Base-by-base conservation (phyloP, 1,140 invertebrate species). In the Tetramorium alpestre region DNA sequence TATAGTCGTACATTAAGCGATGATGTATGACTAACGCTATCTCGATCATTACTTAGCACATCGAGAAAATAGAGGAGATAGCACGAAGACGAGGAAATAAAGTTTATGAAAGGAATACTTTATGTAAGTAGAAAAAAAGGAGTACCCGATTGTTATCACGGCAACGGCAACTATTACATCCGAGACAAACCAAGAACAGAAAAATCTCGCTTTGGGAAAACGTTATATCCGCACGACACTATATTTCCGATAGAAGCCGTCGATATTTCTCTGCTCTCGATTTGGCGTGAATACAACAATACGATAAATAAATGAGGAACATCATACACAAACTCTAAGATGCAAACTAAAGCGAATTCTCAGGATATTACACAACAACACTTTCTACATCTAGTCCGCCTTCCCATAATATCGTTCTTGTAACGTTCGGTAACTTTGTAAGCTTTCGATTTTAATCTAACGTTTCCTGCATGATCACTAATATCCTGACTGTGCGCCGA, bases 341-440 rank as follows among this genome's bases (percentile, higher is more conserved):
- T 62, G 18, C n/a, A 62, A 10, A 49, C 11, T 75, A 85, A 76
- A 25, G 16, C 18, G 44, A 16, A 7, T 54, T 10, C 47, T 94
- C 85, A 95, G 49, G 87, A 94, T 56, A 95, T 33, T 3, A 93
- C 89, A 85, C 94, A 95, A 73, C 94, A 95, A 85, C 93, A 94
- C 75, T 92, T 94, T 58, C 87, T 86, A 76, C 94, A 95, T 67
- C 85, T 92, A 7, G 88, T 81, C 64, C 92, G 91, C 60, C 92
- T 93, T 8, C 38, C 77, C 0, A 91, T 82, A 33, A 94, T 93
- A 25, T 93, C 92, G 11, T 89, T 89, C 60, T 93, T 94, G 72
- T 91, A 94, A 49, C 90, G 93, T 58, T 94, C 91, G 1, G 92
- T 93, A 41, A 94, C 91, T 78, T 92, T 93, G 58, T 91, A 92